Base-by-base conservation (phyloP, 2,797 vertebrate genomes). In the Oryzias sinensis region DNA sequence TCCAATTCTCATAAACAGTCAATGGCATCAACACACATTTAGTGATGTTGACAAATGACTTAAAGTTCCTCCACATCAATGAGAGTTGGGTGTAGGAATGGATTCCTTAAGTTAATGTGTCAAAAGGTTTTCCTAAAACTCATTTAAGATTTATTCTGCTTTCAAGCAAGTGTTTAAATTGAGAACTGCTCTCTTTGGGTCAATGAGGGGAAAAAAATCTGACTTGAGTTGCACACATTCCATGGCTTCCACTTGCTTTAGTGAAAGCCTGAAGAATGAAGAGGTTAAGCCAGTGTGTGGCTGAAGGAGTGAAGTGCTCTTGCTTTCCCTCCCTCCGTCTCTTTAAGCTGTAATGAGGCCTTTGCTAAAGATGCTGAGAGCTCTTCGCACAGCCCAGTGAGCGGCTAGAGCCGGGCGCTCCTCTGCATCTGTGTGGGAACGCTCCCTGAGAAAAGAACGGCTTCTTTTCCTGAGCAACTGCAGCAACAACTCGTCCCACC, bases 291-390 rank as follows among this genome's bases (percentile, higher is more conserved):
- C 59, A 65, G 71, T 27, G 66, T 59, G 66, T 44, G 59, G 61
- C 22, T 68, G 66, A 68, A 50, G 43, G 64, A 65, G 52, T 76
- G 65, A 80, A 86, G 81, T 76, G 72, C 72, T 71, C 18, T 74
- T 70, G 68, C 47, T 71, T 68, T 72, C 53, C 33, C 33, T 24
- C 18, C 73, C 48, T 64, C 53, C 65, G 33, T 68, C 78, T 70
- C 56, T 73, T 65, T 20, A 67, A 64, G 65, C 76, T 76, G 61
- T 89, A 90, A 91, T 88, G 84, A 90, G 87, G 79, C 85, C 67
- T 77, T 22, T 33, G 37, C 77, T 71, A 76, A 80, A 81, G 86
- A 82, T 54, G 61, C 65, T 62, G 72, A 90, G 86, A 60, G 88
- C 86, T 81, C 87, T 91, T 76, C 79, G 90, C 74, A 65, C 49